Evolutionary conservation across 2,797 vertebrate genomes (phyloP), one percentile per base, ranked within the genome.

Genomic region (Mormyrus hasselquistii): DNA sequence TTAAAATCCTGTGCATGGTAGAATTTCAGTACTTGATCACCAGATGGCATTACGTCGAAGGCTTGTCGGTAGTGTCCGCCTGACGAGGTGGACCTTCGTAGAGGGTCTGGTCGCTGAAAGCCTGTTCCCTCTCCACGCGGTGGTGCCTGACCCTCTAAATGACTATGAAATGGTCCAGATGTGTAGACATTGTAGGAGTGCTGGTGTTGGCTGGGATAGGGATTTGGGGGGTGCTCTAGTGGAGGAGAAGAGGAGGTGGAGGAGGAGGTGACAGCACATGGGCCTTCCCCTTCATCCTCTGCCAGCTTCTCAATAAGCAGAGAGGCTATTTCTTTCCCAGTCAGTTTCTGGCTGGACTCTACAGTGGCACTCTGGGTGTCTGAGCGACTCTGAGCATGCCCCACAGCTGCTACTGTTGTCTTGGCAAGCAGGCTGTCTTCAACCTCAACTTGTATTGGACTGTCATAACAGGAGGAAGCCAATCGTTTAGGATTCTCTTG

Each of bases 11-110:
- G 91, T 88, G 92, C 90, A 83, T 93, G 90, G 90, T 94, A 92
- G 92, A 93, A 94, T 88, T 93, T 93, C n/a, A 93, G 90, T 44
- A 94, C 92, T 90, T 94, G 93, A 88, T 94, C 91, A 0, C 92
- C 92, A 3, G 93, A 92, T 34, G 94, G 94, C 92, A 93, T 92
- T 88, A 93, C 92, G 6, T 94, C 93, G 73, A 93, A 94, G 55
- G 92, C 92, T 91, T 94, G 94, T 84, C 93, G 90, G 88, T 94
- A 93, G 88, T 94, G 94, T 38, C 90, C 91, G 25, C 92, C 91
- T 1, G 90, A 90, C 19, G 92, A 92, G 85, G 86, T 16, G 7
- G 93, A 93, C 38, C 93, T 91, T 6, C 93, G 90, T 47, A 92
- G 69, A 50, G 88, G 88, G 88, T 93, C 94, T 86, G 92, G 92